Conservation (phyloP, 1,140 invertebrate genomes). For the Drosophila suzukii region DNA sequence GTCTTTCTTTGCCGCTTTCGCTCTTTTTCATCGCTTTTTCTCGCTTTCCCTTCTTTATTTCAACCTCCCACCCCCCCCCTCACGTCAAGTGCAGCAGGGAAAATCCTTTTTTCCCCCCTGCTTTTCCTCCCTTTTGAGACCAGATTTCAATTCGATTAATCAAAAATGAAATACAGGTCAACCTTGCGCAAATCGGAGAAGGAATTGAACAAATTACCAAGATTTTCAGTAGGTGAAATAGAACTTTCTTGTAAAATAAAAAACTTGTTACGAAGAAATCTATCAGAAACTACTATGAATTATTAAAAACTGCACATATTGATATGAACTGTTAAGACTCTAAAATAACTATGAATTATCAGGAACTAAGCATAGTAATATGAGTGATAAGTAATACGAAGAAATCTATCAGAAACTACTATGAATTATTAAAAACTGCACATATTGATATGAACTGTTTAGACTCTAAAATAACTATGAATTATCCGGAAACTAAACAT, state of each 20-base stretch:
- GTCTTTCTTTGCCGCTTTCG: slow-evolving; percentile 39
- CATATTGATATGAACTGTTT: too few relatives aligned
- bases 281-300: not conserved
- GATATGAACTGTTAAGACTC: too few relatives aligned
- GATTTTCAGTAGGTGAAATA: not conserved
- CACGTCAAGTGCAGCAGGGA: slow-evolving; percentile 42
- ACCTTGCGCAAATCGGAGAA: slow-evolving; percentile 6
- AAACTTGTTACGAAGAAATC: too few relatives aligned
- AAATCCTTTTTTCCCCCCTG: slow-evolving; percentile 18
- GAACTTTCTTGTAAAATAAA: not conserved
- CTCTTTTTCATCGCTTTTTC: slow-evolving; percentile 18
- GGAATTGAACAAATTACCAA: not conserved
- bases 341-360: not conserved
- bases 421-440: not conserved
- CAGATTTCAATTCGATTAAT: slow-evolving; percentile 42
- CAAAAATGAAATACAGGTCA: slow-evolving; percentile 40
- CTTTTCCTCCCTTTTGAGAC: not conserved
- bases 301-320: not conserved
- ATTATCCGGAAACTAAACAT: too few relatives aligned
- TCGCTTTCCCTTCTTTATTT: slow-evolving; percentile 19
- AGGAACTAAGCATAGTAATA: not conserved
- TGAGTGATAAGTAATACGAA: too few relatives aligned
- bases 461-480: too few relatives aligned
- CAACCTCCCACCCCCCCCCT: not conserved
- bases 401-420: not conserved